Evolutionary conservation across 2,888 invertebrate genomes (phyloP), one percentile per base, ranked within the genome.

Genomic region (Metacarcinus magister): DNA sequence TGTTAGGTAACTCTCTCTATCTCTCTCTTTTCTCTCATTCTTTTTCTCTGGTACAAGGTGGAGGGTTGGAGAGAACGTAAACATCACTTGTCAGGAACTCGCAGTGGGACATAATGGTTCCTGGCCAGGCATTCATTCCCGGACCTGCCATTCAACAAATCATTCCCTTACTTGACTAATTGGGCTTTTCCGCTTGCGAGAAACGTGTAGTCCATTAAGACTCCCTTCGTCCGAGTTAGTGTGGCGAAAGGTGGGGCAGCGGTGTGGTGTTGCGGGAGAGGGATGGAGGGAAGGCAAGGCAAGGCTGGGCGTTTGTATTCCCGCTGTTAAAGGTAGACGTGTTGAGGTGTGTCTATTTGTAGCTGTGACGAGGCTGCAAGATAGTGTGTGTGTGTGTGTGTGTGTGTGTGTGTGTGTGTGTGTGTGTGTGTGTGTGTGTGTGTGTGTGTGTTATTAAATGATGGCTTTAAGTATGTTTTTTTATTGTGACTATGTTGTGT

Each of bases 371-470:
- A 75, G 75, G 75, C n/a, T 28, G 28, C 5, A 75, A 4, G n/a
- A 5, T 75, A 19, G 75, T 75, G 75, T 75, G 75, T 75, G 75
- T 75, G 75, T 75, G 75, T 75, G 75, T 75, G 75, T 75, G 75
- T 75, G 75, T 75, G n/a, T 75, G 75, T 75, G 75, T 75, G 75
- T 75, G 75, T 75, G 75, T 75, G 75, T 75, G 13, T n/a, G n/a
- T n/a, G n/a, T n/a, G n/a, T n/a, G n/a, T n/a, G n/a, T n/a, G n/a
- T n/a, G n/a, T n/a, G n/a, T n/a, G n/a, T n/a, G n/a, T n/a, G n/a
- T n/a, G n/a, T n/a, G n/a, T n/a, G n/a, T n/a, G 54, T 13, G 13
- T 13, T 13, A 16, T 19, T 19, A 0, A 16, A 54, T 19, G 13
- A 54, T 54, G 16, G 0, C 10, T n/a, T n/a, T 13, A 0, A 54